These are phyloP conservation scores for Magallana ariakensis DNA, from an alignment of 1,140 invertebrate genomes.

Conservation along the genomic window DNA sequence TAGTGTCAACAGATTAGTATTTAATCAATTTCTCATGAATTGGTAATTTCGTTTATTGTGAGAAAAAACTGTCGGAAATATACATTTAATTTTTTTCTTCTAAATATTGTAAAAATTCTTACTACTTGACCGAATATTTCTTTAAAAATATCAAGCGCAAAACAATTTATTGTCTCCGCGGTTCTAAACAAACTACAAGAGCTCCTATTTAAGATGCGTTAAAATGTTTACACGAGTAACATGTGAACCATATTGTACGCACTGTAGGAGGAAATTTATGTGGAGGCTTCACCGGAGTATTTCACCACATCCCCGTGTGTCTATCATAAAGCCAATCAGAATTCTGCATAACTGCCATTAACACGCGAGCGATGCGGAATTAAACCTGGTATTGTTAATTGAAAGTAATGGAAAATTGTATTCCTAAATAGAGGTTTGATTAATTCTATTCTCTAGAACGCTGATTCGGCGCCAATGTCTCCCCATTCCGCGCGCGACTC, in stretches of 20 bases:
- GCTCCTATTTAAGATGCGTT: slow-evolving; percentile 23
- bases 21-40: neutral
- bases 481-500: slow-evolving; percentile 29
- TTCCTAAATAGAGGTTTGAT: slow-evolving; percentile 25
- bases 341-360: slow-evolving; percentile 34
- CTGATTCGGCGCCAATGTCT: slow-evolving; percentile 25
- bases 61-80: neutral
- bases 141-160: neutral
- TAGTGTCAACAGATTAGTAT: neutral
- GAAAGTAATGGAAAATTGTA: slow-evolving; percentile 38
- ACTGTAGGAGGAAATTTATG: slow-evolving; percentile 21
- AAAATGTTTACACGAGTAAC: slow-evolving; percentile 35
- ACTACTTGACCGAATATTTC: neutral
- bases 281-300: slow-evolving; percentile 24
- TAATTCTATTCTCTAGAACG: slow-evolving; percentile 28
- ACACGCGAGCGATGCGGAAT: slow-evolving; percentile 28
- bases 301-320: slow-evolving; percentile 21
- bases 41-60: neutral
- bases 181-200: slow-evolving; percentile 27
- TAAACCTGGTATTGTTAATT: slow-evolving; percentile 37
- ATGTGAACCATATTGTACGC: slow-evolving; percentile 20
- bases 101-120: too few relatives aligned
- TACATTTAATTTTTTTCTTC: too few relatives aligned
- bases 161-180: neutral
- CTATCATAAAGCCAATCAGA: slow-evolving; percentile 28